Percentiles rank a stretch among this genome's conserved stretches.
Conservation (phyloP, 2,797 vertebrate species). For the Momotus momota region DNA sequence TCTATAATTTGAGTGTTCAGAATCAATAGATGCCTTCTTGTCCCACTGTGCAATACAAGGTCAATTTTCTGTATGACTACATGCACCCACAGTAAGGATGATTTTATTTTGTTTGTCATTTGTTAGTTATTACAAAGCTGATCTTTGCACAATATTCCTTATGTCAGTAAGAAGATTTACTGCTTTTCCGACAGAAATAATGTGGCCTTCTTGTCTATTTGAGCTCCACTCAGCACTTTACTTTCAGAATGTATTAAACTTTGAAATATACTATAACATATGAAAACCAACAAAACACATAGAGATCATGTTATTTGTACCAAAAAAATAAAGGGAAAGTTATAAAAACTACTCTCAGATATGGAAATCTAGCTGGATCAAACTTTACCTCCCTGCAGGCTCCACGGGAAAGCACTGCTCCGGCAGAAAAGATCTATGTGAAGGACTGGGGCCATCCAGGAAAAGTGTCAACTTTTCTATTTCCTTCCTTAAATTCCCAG, state of each 20-base stretch:
- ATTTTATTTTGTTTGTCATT: constrained; percentile 40
- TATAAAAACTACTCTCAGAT: not conserved
- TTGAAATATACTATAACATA: not conserved
- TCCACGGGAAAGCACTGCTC: not conserved
- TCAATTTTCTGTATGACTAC: constrained; percentile 41
- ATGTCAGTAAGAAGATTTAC: not conserved
- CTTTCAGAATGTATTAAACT: not conserved
- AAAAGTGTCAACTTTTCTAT: not conserved
- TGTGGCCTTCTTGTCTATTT: not conserved
- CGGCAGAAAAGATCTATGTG: not conserved
- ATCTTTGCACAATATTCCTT: constrained; percentile 29
- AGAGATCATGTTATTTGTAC: not conserved
- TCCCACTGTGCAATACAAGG: constrained; percentile 3
- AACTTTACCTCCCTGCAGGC: not conserved
- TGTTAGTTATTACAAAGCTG: not conserved
- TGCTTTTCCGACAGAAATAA: not conserved
- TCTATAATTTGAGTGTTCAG: not conserved
- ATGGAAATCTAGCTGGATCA: not conserved
- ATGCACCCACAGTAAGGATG: not conserved
- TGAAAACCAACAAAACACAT: not conserved
- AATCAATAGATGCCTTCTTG: constrained; percentile 27
- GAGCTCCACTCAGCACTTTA: not conserved
- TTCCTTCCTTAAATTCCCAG: not conserved
- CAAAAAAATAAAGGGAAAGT: not conserved
- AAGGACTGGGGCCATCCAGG: not conserved